Conservation (phyloP, 2,888 invertebrate genomes). For the Megamerina dolium region DNA sequence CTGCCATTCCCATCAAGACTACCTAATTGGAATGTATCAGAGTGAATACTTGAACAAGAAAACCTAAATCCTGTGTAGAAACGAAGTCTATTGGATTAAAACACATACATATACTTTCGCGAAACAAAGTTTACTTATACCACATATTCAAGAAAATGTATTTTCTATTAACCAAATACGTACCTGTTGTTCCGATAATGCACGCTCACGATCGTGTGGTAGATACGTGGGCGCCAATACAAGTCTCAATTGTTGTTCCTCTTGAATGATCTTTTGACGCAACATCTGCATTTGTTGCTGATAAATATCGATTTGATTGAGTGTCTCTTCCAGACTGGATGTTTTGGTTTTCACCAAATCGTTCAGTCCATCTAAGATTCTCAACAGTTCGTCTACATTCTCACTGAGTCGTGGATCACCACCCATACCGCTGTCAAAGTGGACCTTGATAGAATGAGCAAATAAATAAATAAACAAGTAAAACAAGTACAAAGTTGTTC, state of each 20-base stretch:
- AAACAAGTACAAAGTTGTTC: constrained; percentile 25
- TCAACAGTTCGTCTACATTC: constrained; percentile 63
- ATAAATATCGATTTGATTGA: constrained; percentile 80
- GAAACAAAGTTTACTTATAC: background rate
- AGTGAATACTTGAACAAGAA: too few species aligned
- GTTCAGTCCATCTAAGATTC: constrained; percentile 59
- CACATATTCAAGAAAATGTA: background rate
- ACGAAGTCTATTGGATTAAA: too few species aligned
- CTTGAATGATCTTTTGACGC: constrained; percentile 76
- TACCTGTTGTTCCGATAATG: constrained; percentile 84
- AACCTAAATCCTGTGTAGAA: too few species aligned
- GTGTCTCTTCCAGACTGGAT: constrained; percentile 64
- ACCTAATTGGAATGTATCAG: too few species aligned
- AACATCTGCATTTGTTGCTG: constrained; percentile 80
- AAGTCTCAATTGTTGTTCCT: constrained; percentile 79
- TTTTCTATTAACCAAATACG: constrained; percentile 26
- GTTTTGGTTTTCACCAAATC: constrained; percentile 39
- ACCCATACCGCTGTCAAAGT: constrained; percentile 80
- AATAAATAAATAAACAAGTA: background rate
- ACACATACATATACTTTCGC: too few species aligned
- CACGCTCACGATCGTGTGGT: constrained; percentile 76
- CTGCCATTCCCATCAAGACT: too few species aligned
- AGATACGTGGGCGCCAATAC: constrained; percentile 78
- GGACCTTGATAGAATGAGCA: constrained; percentile 56
- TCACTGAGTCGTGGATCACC: constrained; percentile 70